Evolutionary conservation across 1,140 invertebrate genomes (phyloP).

Genomic region (Magallana ariakensis): DNA sequence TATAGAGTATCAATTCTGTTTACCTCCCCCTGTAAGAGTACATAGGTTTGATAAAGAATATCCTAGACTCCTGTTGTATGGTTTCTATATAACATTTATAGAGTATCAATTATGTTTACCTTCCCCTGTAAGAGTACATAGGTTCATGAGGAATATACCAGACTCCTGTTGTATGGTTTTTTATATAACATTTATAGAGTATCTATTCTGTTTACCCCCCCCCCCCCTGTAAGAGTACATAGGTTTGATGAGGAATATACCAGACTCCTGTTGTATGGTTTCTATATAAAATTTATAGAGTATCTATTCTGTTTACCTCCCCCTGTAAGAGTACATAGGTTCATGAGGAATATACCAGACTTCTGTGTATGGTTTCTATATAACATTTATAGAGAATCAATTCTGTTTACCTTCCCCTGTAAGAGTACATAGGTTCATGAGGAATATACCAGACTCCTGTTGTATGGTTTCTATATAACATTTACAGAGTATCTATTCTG

Average conservation of each 20-base stretch:
- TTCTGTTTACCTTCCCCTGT: neutral
- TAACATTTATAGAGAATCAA: too few species aligned
- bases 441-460: conserved; percentile 78
- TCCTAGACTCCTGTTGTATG: conserved; percentile 78
- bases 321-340: too few species aligned
- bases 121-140: too few species aligned
- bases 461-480: conserved; percentile 67
- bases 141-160: conserved; percentile 78
- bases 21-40: neutral
- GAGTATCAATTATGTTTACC: conserved; percentile 61
- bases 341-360: too few species aligned
- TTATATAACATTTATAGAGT: too few species aligned
- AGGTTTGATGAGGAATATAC: conserved; percentile 79
- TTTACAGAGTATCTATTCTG: neutral
- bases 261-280: conserved; percentile 78
- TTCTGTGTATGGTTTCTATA: too few species aligned
- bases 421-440: conserved; percentile 60
- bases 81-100: conserved; percentile 46
- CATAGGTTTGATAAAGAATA: conserved; percentile 64
- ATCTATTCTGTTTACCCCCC: too few species aligned
- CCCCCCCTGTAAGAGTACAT: conserved; percentile 78
- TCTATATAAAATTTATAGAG: too few species aligned
- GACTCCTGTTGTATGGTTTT: too few species aligned
- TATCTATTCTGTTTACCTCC: too few species aligned
- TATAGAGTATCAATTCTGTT: neutral